phyloP scores from a whole-genome alignment of 2,797 vertebrate species.

The Amazona finschi region DNA sequence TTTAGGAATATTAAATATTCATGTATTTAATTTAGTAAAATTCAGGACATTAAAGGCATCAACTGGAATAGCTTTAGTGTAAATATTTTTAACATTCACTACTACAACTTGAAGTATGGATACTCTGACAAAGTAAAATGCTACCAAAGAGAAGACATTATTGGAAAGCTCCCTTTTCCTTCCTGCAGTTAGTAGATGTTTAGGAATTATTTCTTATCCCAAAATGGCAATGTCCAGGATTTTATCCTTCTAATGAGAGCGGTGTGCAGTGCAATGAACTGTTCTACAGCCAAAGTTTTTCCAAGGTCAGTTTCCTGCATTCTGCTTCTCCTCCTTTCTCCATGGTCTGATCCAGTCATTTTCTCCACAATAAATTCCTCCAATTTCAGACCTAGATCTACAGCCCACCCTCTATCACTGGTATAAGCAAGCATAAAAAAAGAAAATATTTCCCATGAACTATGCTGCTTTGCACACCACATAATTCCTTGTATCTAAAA shows the following conservation, averaged over 20 bases:
- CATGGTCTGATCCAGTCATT: background rate
- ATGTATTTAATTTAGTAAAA: slow-evolving; percentile 13
- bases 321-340: background rate
- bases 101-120: background rate
- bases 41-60: slow-evolving; percentile 2
- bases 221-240: background rate
- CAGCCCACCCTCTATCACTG: background rate
- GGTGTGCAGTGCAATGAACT: background rate
- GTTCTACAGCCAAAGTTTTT: background rate
- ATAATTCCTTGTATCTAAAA: background rate
- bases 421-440: background rate
- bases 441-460: background rate
- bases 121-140: background rate
- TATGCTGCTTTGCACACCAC: background rate
- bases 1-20: slow-evolving; percentile 49
- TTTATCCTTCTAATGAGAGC: background rate
- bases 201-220: background rate
- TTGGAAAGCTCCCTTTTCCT: background rate
- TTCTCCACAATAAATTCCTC: background rate
- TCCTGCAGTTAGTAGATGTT: background rate
- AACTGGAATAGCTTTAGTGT: background rate
- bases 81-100: slow-evolving; percentile 20
- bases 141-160: background rate
- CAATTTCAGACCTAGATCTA: background rate
- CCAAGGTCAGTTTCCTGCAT: background rate